phyloP scores from a whole-genome alignment of 2,113 vertebrate genomes.

The Tupaia tana region DNA sequence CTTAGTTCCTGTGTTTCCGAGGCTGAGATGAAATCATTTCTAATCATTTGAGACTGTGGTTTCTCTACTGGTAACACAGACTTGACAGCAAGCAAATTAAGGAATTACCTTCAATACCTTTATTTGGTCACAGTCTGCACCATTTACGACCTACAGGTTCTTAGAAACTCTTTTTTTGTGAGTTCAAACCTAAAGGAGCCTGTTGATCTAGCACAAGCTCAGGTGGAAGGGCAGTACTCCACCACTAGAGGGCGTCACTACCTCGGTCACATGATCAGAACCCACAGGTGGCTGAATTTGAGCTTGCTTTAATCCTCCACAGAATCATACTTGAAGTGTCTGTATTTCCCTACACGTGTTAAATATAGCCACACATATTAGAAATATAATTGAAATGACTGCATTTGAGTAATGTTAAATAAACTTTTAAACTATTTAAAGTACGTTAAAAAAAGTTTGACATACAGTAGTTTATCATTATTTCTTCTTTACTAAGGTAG shows the following conservation, averaged over 20 bases:
- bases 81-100: conserved; percentile 26
- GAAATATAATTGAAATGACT: not conserved
- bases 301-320: not conserved
- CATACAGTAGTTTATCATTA: not conserved
- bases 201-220: not conserved
- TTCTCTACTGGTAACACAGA: conserved; percentile 16
- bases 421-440: conserved; percentile 18
- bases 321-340: not conserved
- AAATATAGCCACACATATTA: not conserved
- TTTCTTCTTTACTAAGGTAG: conserved; percentile 11
- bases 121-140: not conserved
- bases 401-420: conserved; percentile 38
- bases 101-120: not conserved
- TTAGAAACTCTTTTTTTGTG: conserved; percentile 15
- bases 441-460: conserved; percentile 7
- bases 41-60: not conserved
- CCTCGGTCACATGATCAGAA: conserved; percentile 68
- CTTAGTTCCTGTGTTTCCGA: not conserved
- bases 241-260: conserved; percentile 67
- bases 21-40: not conserved
- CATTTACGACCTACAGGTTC: not conserved
- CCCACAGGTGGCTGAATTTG: not conserved
- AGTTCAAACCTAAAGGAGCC: not conserved
- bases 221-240: not conserved
- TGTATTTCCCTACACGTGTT: not conserved